phyloP scores from a whole-genome alignment of 1,140 invertebrate genomes.

The Stegodyphus mimosarum region DNA sequence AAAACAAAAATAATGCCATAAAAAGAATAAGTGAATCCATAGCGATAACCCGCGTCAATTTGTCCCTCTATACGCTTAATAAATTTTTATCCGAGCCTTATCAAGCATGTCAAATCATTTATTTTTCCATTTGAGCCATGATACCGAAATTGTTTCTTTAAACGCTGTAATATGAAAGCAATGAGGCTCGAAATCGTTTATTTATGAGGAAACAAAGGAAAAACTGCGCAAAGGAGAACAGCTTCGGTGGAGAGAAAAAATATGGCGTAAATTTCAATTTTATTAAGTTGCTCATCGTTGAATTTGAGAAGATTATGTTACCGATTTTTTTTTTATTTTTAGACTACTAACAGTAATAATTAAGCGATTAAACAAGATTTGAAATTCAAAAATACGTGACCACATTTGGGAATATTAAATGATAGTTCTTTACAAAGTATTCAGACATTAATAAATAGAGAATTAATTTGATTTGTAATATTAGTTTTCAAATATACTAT shows the following conservation, averaged over 20 bases:
- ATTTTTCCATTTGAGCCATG: constrained; percentile 55
- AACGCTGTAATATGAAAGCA: constrained; percentile 49
- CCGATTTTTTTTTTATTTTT: no score
- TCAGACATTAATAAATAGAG: no score
- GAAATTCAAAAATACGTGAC: no score
- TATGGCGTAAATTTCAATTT: constrained; percentile 45
- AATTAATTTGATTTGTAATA: no score
- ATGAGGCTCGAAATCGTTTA: constrained; percentile 59
- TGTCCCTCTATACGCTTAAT: constrained; percentile 53
- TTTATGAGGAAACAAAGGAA: constrained; percentile 56
- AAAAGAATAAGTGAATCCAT: neutral
- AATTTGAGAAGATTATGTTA: no score
- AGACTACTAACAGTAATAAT: no score
- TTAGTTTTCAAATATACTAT: no score
- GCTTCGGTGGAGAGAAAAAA: neutral
- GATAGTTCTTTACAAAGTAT: no score
- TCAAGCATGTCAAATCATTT: constrained; percentile 60
- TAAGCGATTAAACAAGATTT: no score
- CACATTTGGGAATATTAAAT: no score
- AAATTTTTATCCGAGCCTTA: constrained; percentile 56
- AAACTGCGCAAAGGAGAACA: neutral
- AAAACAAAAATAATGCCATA: neutral
- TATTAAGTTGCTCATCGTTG: constrained; percentile 29
- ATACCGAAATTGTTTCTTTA: constrained; percentile 55
- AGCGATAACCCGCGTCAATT: constrained; percentile 57